A percentile compares a stretch with the other conserved stretches of the same genome.
Conservation (phyloP, 2,888 invertebrate genomes). For the Dioctria linearis region DNA sequence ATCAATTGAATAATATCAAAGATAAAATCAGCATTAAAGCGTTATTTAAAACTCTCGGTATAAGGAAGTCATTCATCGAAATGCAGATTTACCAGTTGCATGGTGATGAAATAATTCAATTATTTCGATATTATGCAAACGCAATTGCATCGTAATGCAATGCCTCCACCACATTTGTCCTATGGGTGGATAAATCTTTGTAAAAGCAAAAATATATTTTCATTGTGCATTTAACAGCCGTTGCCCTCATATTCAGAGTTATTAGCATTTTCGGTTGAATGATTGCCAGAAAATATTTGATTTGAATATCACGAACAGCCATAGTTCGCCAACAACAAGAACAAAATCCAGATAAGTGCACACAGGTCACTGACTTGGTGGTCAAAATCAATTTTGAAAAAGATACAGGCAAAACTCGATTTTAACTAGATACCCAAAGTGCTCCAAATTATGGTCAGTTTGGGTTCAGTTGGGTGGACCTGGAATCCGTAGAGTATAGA, state of each 20-base stretch:
- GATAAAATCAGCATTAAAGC: background rate
- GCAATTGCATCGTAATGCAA: background rate
- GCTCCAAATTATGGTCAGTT: too few species aligned
- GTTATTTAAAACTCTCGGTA: background rate
- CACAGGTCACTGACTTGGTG: too few species aligned
- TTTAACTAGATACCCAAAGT: too few species aligned
- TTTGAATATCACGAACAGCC: constrained; percentile 11
- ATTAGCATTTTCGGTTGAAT: constrained; percentile 41
- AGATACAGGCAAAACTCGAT: too few species aligned
- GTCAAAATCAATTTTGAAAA: too few species aligned
- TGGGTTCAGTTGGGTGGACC: too few species aligned
- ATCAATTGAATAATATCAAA: background rate
- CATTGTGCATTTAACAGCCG: background rate
- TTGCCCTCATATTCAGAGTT: background rate
- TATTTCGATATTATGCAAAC: background rate
- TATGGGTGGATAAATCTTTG: background rate
- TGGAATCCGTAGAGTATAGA: too few species aligned
- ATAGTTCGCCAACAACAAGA: background rate
- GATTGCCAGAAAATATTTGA: constrained; percentile 22
- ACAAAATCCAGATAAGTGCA: too few species aligned
- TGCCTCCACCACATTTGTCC: background rate
- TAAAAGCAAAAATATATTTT: background rate
- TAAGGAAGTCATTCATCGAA: background rate
- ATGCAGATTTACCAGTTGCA: background rate
- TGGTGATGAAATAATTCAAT: background rate